Conservation (phyloP, 2,797 vertebrate species). For the Ctenopoma kingsleyae region DNA sequence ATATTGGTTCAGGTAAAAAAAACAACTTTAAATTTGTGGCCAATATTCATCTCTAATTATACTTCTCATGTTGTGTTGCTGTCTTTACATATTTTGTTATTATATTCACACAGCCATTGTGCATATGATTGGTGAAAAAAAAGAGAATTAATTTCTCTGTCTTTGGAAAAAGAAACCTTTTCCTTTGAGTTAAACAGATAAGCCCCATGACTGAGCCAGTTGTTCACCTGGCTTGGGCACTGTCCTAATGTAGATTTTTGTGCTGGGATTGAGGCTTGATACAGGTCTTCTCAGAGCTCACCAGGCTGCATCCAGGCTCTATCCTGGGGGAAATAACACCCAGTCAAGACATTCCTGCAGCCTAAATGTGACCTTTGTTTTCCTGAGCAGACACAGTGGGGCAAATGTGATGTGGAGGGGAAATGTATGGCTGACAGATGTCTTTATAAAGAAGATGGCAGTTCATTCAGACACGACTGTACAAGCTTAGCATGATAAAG, state of each 20-base stretch:
- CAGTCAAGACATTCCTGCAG: slow-evolving; percentile 75
- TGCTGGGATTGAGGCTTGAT: not conserved
- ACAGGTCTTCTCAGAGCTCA: slow-evolving; percentile 38
- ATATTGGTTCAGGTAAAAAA: too few species aligned
- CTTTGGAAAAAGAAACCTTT: too few species aligned
- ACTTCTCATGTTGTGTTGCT: too few species aligned
- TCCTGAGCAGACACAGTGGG: slow-evolving; percentile 53
- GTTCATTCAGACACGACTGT: not conserved
- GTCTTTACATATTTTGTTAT: too few species aligned
- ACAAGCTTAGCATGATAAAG: not conserved
- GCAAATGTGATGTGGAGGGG: slow-evolving; percentile 48
- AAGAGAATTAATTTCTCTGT: too few species aligned
- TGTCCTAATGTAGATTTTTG: not conserved
- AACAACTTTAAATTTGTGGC: too few species aligned
- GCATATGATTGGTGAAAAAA: too few species aligned
- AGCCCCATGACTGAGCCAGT: not conserved
- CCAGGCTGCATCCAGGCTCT: slow-evolving; percentile 34
- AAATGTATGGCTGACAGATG: slow-evolving; percentile 69
- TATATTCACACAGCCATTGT: too few species aligned
- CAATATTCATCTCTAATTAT: too few species aligned
- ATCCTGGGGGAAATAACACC: slow-evolving; percentile 71
- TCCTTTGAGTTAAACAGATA: not conserved
- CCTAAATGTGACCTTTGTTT: slow-evolving; percentile 81
- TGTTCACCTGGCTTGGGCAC: not conserved
- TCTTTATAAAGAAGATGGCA: slow-evolving; percentile 37